A percentile compares a stretch with the other conserved stretches of the same genome.
phyloP scores from a whole-genome alignment of 2,888 invertebrate species.

The Mystacides longicornis region DNA sequence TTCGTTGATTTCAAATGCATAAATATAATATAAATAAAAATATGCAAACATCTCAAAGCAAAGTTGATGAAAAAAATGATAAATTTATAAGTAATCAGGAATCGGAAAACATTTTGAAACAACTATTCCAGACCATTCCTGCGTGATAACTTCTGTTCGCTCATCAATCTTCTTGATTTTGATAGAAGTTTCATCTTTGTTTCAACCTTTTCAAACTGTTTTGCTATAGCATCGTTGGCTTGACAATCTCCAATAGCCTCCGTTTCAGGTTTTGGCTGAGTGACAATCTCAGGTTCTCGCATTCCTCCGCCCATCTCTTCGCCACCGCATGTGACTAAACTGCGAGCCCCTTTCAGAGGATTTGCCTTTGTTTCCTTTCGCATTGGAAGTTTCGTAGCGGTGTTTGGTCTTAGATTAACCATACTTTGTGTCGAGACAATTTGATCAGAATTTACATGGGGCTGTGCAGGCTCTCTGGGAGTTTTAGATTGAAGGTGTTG shows the following conservation, averaged over 20 bases:
- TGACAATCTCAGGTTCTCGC: not conserved
- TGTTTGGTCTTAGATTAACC: conserved; percentile 1
- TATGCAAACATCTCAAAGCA: too few relatives aligned
- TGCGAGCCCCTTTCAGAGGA: not conserved
- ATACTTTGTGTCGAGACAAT: not conserved
- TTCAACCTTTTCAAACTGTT: not conserved
- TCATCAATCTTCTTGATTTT: not conserved
- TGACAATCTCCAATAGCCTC: not conserved
- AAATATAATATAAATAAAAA: too few relatives aligned
- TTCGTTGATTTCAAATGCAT: too few relatives aligned
- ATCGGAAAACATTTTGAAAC: too few relatives aligned
- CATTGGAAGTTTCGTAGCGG: not conserved
- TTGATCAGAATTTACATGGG: not conserved
- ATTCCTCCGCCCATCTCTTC: not conserved
- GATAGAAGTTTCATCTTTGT: not conserved
- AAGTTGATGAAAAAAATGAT: too few relatives aligned
- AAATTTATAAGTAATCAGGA: too few relatives aligned
- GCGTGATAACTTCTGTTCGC: not conserved
- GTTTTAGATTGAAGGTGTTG: not conserved
- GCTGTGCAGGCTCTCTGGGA: not conserved
- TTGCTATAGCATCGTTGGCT: not conserved
- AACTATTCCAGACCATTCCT: conserved; percentile 12
- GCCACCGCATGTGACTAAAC: not conserved
- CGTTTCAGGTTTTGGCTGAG: not conserved
- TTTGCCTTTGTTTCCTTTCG: not conserved